A percentile compares a stretch with the other conserved stretches of the same genome.
phyloP scores from a whole-genome alignment of 2,797 vertebrate genomes.

The Bradypodion pumilum region DNA sequence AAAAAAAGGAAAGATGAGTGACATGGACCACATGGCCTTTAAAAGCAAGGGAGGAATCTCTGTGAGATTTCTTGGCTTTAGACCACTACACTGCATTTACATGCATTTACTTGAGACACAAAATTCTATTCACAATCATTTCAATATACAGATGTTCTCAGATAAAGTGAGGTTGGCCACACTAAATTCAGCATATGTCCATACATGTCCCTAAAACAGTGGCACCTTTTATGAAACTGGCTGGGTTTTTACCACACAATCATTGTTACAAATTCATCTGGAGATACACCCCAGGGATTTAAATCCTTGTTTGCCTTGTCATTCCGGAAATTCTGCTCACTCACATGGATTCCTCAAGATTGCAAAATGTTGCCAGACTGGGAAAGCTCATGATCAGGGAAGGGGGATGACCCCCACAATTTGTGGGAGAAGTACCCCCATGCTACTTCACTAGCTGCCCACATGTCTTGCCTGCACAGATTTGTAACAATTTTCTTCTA shows the following conservation, averaged over 20 bases:
- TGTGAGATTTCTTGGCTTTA: not conserved
- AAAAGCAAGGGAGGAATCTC: conserved; percentile 4
- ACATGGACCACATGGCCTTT: conserved; percentile 48
- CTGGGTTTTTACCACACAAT: not conserved
- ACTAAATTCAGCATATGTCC: rapidly evolving
- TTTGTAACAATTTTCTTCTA: too few species aligned
- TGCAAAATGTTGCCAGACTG: too few species aligned
- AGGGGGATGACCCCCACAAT: too few species aligned
- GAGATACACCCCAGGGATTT: too few species aligned
- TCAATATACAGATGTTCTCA: not conserved
- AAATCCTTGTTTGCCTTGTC: too few species aligned
- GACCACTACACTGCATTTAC: conserved; percentile 5
- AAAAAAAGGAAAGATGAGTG: conserved; percentile 36
- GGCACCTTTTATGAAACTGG: not conserved
- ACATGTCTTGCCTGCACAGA: too few species aligned
- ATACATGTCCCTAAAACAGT: not conserved
- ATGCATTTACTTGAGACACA: not conserved
- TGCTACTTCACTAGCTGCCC: too few species aligned
- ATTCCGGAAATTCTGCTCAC: too few species aligned
- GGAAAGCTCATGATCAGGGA: too few species aligned
- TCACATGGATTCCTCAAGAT: too few species aligned
- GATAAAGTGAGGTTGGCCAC: not conserved
- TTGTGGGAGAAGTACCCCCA: too few species aligned
- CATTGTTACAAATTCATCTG: not conserved
- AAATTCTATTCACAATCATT: not conserved